Base-by-base conservation (phyloP, 2,797 vertebrate species). In the Xyrichtys novacula region DNA sequence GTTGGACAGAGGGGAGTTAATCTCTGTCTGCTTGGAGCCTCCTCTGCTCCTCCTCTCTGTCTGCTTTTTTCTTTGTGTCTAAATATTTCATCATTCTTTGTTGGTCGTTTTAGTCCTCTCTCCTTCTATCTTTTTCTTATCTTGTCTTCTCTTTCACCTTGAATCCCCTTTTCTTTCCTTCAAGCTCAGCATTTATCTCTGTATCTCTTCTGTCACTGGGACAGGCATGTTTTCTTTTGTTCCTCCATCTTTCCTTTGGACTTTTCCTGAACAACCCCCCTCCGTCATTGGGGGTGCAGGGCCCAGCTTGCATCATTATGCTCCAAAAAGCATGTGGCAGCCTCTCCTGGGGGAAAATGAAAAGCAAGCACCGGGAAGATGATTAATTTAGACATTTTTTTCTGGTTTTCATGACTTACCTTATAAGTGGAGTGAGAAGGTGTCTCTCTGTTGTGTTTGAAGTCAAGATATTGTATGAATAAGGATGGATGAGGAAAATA, bases 251-350 rank as follows among this genome's bases (percentile, higher is more conserved):
- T 69, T 56, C 26, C 56, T 60, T 46, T 70, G 71, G 72, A 66
- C 20, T 32, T 71, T 25, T 60, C 29, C 31, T 68, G 67, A 64
- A 74, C 49, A 60, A 17, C 60, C 75, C 50, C 34, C 32, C 58
- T 26, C 62, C 28, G 44, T 48, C 64, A 16, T 26, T 47, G 7
- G 7, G 49, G 59, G 65, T 72, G 69, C 52, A 62, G 57, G 55
- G 49, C 53, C 54, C 65, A 50, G 58, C 68, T 70, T 40, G 5
- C 53, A 78, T 88, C 72, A 80, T 88, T 81, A 85, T 86, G 86
- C 88, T 88, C 81, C 80, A 89, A 74, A 89, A 88, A 90, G 84
- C 87, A 89, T 32, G 39, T 65, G 81, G 36, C 83, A 80, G 60
- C 61, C 71, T 52, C 39, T 74, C 78, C 76, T 44, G 11, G 32